Percentiles rank a stretch among this genome's conserved stretches.
Conservation (phyloP, 1,140 invertebrate species). For the Meloidogyne exigua region DNA sequence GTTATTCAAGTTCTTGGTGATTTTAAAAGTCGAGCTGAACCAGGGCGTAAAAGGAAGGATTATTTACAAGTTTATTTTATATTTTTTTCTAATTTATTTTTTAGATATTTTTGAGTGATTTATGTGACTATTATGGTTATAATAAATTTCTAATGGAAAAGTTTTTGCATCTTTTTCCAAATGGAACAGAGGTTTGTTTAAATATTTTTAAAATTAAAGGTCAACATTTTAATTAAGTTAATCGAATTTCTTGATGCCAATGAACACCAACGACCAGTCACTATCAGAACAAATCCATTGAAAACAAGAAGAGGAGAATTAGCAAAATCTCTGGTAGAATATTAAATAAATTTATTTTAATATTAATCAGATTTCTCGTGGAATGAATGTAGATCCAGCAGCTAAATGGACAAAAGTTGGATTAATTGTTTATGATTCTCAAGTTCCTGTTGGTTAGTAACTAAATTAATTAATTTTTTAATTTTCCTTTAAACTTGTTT, state of each 20-base stretch:
- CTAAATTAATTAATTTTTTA: neutral
- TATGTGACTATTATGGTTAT: constrained; percentile 81
- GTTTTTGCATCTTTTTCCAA: constrained; percentile 86
- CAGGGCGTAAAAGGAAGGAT: constrained; percentile 75
- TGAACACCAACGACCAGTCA: constrained; percentile 89
- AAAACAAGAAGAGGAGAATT: constrained; percentile 89
- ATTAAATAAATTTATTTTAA: neutral
- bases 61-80: constrained; percentile 68
- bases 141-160: constrained; percentile 92
- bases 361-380: constrained; percentile 75
- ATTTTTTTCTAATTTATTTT: constrained; percentile 62
- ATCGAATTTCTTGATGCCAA: constrained; percentile 94
- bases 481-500: constrained; percentile 20
- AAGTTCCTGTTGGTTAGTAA: constrained; percentile 82
- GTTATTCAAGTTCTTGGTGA: constrained; percentile 76
- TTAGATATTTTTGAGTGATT: constrained; percentile 73
- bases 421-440: constrained; percentile 88
- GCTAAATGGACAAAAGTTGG: constrained; percentile 99
- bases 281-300: constrained; percentile 89
- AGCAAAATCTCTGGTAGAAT: constrained; percentile 74
- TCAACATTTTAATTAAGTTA: constrained; percentile 66
- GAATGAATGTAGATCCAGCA: constrained; percentile 94
- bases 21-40: constrained; percentile 78
- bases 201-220: neutral
- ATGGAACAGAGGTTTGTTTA: constrained; percentile 52